phyloP scores from a whole-genome alignment of 2,888 invertebrate species.

The Diabrotica balteata region DNA sequence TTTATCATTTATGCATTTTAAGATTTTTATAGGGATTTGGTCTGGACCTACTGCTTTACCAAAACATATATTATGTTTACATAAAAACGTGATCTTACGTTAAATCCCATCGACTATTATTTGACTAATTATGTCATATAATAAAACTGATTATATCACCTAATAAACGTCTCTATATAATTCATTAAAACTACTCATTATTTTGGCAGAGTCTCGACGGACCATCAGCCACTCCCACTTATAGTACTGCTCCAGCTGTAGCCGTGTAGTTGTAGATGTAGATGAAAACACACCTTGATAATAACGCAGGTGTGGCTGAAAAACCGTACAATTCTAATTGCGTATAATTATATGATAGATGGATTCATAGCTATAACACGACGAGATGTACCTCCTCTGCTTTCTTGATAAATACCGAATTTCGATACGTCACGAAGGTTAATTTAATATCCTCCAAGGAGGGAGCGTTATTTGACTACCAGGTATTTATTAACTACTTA shows the following conservation, averaged over 20 bases:
- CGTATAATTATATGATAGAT: constrained; percentile 53
- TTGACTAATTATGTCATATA: no score
- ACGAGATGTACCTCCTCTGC: constrained; percentile 44
- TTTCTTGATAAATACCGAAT: constrained; percentile 46
- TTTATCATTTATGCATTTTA: no score
- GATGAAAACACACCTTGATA: constrained; percentile 46
- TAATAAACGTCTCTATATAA: no score
- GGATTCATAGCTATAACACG: constrained; percentile 44
- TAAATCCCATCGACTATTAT: no score
- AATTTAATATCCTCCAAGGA: constrained; percentile 25
- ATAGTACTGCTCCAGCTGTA: constrained; percentile 17
- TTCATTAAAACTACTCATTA: no score
- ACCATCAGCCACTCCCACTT: background rate
- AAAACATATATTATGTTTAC: no score
- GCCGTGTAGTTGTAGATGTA: constrained; percentile 41
- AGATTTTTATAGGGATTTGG: no score
- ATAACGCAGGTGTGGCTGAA: constrained; percentile 53
- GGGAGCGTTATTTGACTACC: no score
- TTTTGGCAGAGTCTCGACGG: background rate
- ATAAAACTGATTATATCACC: no score
- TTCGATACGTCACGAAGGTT: constrained; percentile 31
- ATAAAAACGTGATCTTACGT: no score
- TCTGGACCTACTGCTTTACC: no score
- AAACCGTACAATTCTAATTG: constrained; percentile 55
- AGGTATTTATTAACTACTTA: no score